phyloP scores from a whole-genome alignment of 2,888 invertebrate species.

The Slavum lentiscoides region DNA sequence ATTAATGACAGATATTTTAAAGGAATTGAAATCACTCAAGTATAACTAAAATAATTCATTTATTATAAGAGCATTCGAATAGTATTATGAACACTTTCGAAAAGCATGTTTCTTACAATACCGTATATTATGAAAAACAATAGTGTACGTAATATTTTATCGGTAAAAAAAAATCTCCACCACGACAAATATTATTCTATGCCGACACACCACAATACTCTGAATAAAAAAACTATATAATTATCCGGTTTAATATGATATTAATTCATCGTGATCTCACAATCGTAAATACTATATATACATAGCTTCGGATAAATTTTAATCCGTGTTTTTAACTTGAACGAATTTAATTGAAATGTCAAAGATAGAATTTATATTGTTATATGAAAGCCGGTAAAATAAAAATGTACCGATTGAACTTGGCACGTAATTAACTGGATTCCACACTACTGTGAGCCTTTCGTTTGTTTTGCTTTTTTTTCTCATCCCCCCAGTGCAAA shows the following conservation, averaged over 20 bases:
- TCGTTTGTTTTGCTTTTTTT: neutral
- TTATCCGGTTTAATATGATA: slow-evolving; percentile 11
- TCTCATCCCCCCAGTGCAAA: neutral
- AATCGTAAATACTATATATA: neutral
- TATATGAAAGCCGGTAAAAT: neutral
- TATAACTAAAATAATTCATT: too few species aligned
- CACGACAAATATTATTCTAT: neutral
- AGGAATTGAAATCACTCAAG: too few species aligned
- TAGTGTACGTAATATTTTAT: neutral
- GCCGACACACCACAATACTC: neutral
- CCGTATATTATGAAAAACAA: neutral
- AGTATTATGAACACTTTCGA: too few species aligned
- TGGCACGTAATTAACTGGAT: slow-evolving; percentile 28
- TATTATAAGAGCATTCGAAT: too few species aligned
- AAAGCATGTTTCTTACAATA: neutral
- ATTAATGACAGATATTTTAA: too few species aligned
- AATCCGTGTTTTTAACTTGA: slow-evolving; percentile 12
- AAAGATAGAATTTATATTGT: slow-evolving; percentile 21
- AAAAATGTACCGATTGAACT: slow-evolving; percentile 17
- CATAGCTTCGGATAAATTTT: slow-evolving; percentile 5
- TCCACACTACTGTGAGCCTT: neutral
- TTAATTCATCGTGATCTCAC: neutral
- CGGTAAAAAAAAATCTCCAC: neutral
- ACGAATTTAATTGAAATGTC: slow-evolving; percentile 36
- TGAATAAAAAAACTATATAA: slow-evolving; percentile 27